Evolutionary conservation across 2,888 invertebrate genomes (phyloP).

Genomic region (Athalia circularis): DNA sequence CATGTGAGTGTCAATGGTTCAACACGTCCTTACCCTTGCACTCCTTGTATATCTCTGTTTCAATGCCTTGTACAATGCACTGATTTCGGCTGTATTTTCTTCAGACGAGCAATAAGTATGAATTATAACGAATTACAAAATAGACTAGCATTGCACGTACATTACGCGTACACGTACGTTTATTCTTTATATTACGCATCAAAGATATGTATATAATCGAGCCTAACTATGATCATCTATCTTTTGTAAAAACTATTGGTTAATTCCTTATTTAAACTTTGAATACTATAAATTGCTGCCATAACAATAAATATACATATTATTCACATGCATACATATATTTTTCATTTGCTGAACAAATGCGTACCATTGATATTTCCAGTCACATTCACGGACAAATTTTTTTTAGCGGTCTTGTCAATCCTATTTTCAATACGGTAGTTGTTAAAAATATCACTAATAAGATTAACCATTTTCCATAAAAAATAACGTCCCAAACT

Average conservation of each 20-base stretch:
- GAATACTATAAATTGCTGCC: slow-evolving; percentile 20
- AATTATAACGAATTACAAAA: slow-evolving; percentile 20
- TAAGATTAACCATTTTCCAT: slow-evolving; percentile 18
- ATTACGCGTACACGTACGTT: slow-evolving; percentile 19
- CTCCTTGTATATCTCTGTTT: slow-evolving; percentile 66
- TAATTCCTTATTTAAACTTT: slow-evolving; percentile 15
- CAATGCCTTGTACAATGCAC: slow-evolving; percentile 65
- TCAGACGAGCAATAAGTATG: slow-evolving; percentile 27
- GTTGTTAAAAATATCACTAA: slow-evolving; percentile 22
- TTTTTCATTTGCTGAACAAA: slow-evolving; percentile 28
- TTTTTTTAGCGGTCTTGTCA: slow-evolving; percentile 42
- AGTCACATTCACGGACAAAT: slow-evolving; percentile 45
- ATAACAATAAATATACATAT: slow-evolving; percentile 34
- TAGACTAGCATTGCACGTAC: slow-evolving; percentile 27
- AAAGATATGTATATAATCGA: slow-evolving; percentile 25
- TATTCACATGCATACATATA: slow-evolving; percentile 8
- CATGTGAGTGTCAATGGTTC: slow-evolving; percentile 72
- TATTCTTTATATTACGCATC: slow-evolving; percentile 30
- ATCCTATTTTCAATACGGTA: slow-evolving; percentile 18
- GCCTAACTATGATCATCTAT: slow-evolving; percentile 23
- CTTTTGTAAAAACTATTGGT: slow-evolving; percentile 32
- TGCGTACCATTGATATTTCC: slow-evolving; percentile 35
- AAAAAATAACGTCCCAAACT: slow-evolving; percentile 1
- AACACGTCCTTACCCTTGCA: slow-evolving; percentile 66
- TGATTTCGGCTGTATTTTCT: slow-evolving; percentile 49